Base-by-base conservation (phyloP, 2,888 invertebrate species). In the Polydrusus tereticollis region DNA sequence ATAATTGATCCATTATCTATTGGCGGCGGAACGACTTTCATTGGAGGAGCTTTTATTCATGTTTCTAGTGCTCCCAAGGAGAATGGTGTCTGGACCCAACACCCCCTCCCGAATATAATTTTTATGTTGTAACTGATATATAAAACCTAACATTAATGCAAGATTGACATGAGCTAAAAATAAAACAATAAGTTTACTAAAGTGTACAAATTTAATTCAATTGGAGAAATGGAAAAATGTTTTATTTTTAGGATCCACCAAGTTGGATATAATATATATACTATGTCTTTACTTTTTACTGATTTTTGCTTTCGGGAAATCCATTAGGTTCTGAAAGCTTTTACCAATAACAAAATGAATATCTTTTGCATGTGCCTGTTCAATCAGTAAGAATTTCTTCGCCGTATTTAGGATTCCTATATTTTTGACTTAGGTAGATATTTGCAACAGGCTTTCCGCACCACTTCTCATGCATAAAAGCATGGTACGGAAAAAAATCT, bases 281-380 rank as follows among this genome's bases (percentile, higher is more conserved):
- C 5, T 29, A 29, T 16, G 16, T 43, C 2, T 45, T 45, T 18
- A 12, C 10, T 47, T 47, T 47, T 47, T 47, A n/a, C 21, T 16
- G 41, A 41, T 16, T 47, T 47, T 47, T 23, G 20, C 21, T 47
- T 23, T n/a, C 5, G n/a, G n/a, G 23, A 47, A n/a, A 3, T 47
- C 47, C 47, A 47, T 47, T 23, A 47, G 47, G 2, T 23, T 21
- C 47, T 47, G 47, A 23, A 47, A 47, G 47, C 47, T 23, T 45
- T 47, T 23, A n/a, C 23, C 47, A 21, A 47, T 47, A 21, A 7
- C n/a, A 23, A 47, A 47, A 12, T 45, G 18, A 1, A 41, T n/a
- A 2, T 16, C n/a, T 41, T 41, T 41, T 41, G 12, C 8, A 7
- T 12, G n/a, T 16, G 41, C n/a, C 1, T 16, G 3, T 16, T 3